These are phyloP conservation scores for Bovichtus diacanthus DNA, from an alignment of 2,797 vertebrate species.

Conservation along the genomic window DNA sequence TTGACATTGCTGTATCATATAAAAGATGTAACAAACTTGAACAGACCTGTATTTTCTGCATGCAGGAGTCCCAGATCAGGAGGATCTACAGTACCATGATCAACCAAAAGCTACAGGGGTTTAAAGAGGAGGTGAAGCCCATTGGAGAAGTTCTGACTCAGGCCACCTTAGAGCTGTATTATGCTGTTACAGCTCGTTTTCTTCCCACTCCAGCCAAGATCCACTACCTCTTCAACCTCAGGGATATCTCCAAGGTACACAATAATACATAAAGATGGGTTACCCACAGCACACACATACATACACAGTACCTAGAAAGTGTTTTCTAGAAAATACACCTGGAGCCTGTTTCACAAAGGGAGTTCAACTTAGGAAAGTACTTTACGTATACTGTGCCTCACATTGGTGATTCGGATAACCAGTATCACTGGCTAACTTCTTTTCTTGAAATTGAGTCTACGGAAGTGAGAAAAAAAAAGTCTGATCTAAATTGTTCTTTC, in stretches of 20 bases:
- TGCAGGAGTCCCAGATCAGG: constrained; percentile 89
- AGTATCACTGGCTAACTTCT: not conserved
- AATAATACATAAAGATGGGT: not conserved
- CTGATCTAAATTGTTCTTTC: too few relatives aligned
- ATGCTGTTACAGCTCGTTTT: constrained; percentile 85
- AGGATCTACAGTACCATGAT: constrained; percentile 91
- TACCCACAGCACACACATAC: not conserved
- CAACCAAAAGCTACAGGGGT: constrained; percentile 91
- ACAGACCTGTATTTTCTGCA: not conserved
- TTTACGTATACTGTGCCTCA: not conserved
- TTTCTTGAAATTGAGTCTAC: not conserved
- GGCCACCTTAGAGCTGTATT: constrained; percentile 90
- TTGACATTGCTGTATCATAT: not conserved
- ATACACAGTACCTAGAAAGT: not conserved
- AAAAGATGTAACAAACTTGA: not conserved
- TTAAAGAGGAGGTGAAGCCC: constrained; percentile 90
- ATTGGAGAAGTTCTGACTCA: constrained; percentile 87
- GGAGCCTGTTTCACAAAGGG: not conserved
- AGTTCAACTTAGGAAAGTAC: not conserved
- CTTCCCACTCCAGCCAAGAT: constrained; percentile 92
- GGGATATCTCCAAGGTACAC: constrained; percentile 92
- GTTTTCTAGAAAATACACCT: not conserved
- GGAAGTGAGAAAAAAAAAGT: too few relatives aligned
- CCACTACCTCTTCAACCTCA: constrained; percentile 94
- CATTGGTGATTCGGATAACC: not conserved